Evolutionary conservation across 2,888 invertebrate species (phyloP).

Genomic region (Tenthredo distinguenda): DNA sequence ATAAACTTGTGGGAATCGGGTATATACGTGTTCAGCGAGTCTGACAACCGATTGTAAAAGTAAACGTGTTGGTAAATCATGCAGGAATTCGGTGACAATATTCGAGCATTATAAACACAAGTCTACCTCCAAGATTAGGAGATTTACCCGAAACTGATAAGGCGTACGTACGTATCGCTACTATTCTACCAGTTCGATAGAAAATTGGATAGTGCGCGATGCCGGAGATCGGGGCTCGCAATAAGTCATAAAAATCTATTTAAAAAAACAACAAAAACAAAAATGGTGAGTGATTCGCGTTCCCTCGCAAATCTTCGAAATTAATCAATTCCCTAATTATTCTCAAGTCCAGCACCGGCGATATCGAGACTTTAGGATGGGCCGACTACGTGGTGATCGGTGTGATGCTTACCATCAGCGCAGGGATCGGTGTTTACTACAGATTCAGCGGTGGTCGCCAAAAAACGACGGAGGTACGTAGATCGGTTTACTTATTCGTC

Average conservation of each 20-base stretch:
- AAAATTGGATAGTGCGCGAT: background rate
- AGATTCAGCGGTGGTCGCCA: conserved; percentile 92
- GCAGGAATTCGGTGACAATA: background rate
- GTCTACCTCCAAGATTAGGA: background rate
- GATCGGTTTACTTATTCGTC: background rate
- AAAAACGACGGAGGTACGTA: conserved; percentile 86
- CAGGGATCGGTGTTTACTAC: conserved; percentile 91
- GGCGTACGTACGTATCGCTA: background rate
- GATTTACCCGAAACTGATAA: background rate
- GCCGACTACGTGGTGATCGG: conserved; percentile 89
- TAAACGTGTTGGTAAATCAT: background rate
- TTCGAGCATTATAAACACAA: background rate
- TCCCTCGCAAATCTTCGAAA: background rate
- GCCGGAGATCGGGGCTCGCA: background rate
- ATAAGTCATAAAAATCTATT: background rate
- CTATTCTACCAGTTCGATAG: background rate
- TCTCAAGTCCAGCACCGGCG: conserved; percentile 45
- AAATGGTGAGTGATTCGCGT: background rate
- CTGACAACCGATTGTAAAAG: background rate
- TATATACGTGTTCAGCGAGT: background rate
- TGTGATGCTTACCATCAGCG: conserved; percentile 86
- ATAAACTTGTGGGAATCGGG: background rate
- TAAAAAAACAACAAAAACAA: background rate
- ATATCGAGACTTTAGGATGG: conserved; percentile 63
- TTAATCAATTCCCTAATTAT: background rate